These are phyloP conservation scores for Hylaeus volcanicus DNA, from an alignment of 1,140 invertebrate genomes.

Conservation along the genomic window DNA sequence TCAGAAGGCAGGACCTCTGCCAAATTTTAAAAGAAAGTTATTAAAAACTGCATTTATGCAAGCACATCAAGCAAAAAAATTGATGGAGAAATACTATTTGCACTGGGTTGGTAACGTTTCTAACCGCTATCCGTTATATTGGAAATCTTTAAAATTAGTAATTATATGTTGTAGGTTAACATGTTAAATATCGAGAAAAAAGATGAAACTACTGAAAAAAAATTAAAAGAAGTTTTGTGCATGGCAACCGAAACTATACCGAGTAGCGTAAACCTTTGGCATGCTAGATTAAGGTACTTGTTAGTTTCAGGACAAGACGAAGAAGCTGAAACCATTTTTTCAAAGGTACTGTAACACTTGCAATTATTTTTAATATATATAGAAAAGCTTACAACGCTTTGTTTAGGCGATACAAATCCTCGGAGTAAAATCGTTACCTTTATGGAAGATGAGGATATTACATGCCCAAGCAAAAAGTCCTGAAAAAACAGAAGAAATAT, in stretches of 20 bases:
- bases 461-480: constrained; percentile 76
- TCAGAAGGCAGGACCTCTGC: constrained; percentile 70
- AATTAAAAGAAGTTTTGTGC: constrained; percentile 75
- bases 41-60: constrained; percentile 77
- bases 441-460: constrained; percentile 79
- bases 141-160: constrained; percentile 20
- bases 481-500: constrained; percentile 78
- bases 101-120: constrained; percentile 73
- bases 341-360: constrained; percentile 61
- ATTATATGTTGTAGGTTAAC: constrained; percentile 67
- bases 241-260: constrained; percentile 77
- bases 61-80: constrained; percentile 76
- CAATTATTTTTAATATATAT: constrained; percentile 9
- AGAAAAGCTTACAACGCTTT: background rate
- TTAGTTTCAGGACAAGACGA: constrained; percentile 71
- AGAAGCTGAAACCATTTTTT: constrained; percentile 68
- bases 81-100: constrained; percentile 81
- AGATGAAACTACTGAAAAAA: constrained; percentile 64
- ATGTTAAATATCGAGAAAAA: constrained; percentile 71
- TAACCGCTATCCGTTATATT: background rate
- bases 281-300: constrained; percentile 75
- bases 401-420: constrained; percentile 73
- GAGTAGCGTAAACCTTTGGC: constrained; percentile 79
- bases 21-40: constrained; percentile 79
- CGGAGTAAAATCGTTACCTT: constrained; percentile 74